These are phyloP conservation scores for Hydra vulgaris DNA, from an alignment of 30 jellyfish, hydroid and myxozoan genomes.

Conservation along the genomic window DNA sequence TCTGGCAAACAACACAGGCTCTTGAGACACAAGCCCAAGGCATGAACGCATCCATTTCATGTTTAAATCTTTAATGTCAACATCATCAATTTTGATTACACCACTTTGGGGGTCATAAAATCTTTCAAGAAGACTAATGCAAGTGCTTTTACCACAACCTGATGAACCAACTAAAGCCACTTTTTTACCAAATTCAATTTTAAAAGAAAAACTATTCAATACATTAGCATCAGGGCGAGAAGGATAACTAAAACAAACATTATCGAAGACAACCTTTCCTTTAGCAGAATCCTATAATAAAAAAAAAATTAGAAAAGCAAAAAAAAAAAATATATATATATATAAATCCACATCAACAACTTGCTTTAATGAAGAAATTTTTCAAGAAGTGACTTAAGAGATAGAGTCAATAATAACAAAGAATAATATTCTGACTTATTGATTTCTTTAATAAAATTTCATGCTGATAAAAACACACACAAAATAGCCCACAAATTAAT, in stretches of 20 bases:
- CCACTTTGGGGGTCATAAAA: conserved; percentile 68
- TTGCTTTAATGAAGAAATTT: no score
- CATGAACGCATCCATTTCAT: conserved; percentile 75
- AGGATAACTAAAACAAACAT: conserved; percentile 60
- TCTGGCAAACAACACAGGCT: conserved; percentile 79
- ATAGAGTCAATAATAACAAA: no score
- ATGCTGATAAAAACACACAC: no score
- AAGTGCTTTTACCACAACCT: conserved; percentile 90
- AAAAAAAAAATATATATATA: no score
- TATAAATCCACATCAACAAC: no score
- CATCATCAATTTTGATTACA: conserved; percentile 42
- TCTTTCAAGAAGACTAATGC: conserved; percentile 59
- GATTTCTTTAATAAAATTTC: no score
- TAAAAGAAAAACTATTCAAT: conserved; percentile 30
- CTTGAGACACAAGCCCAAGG: conserved; percentile 85
- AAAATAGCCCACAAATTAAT: no score
- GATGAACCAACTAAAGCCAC: conserved; percentile 87
- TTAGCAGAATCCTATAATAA: conserved; percentile 22
- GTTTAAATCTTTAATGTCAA: conserved; percentile 37
- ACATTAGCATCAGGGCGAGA: conserved; percentile 72
- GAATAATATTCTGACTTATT: no score
- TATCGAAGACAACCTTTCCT: conserved; percentile 42
- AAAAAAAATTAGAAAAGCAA: neutral
- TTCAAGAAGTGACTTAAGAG: no score
- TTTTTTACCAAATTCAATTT: conserved; percentile 56